Evolutionary conservation across 2,797 vertebrate genomes (phyloP).

Genomic region (Eleutherodactylus coqui): DNA sequence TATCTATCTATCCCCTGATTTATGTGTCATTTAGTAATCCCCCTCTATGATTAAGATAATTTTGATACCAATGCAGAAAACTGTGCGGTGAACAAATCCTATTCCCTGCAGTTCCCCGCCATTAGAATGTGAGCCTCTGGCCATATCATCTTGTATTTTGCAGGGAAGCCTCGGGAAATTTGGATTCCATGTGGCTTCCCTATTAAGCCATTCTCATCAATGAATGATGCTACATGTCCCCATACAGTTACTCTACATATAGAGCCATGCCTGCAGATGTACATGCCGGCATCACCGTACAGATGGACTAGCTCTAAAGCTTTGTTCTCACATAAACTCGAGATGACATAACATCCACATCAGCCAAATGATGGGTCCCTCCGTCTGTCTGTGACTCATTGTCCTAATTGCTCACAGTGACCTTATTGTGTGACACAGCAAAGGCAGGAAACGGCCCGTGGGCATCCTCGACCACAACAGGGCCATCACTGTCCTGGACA

Average conservation of each 20-base stretch:
- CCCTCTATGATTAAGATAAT: too few species aligned
- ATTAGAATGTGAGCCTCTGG: neutral
- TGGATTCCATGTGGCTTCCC: neutral
- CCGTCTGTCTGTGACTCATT: conserved; percentile 42
- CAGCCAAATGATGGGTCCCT: conserved; percentile 16
- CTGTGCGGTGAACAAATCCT: too few species aligned
- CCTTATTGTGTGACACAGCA: conserved; percentile 46
- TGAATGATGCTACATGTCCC: neutral
- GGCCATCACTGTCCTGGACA: conserved; percentile 27
- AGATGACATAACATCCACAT: conserved; percentile 30
- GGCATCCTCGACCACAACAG: conserved; percentile 44
- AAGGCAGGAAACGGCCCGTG: conserved; percentile 47
- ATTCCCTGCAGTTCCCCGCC: too few species aligned
- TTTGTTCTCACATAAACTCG: neutral
- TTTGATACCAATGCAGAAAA: too few species aligned
- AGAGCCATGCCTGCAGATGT: neutral
- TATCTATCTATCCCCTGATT: neutral
- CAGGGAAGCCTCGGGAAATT: neutral
- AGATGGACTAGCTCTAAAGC: neutral
- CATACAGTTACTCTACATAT: neutral
- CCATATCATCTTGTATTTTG: neutral
- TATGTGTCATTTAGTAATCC: neutral
- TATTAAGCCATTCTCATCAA: neutral
- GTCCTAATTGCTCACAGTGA: conserved; percentile 43
- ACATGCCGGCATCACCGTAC: neutral